These are phyloP conservation scores for Luidia sarsii DNA, from an alignment of 53 echinoderm and acorn worm species.

Conservation along the genomic window DNA sequence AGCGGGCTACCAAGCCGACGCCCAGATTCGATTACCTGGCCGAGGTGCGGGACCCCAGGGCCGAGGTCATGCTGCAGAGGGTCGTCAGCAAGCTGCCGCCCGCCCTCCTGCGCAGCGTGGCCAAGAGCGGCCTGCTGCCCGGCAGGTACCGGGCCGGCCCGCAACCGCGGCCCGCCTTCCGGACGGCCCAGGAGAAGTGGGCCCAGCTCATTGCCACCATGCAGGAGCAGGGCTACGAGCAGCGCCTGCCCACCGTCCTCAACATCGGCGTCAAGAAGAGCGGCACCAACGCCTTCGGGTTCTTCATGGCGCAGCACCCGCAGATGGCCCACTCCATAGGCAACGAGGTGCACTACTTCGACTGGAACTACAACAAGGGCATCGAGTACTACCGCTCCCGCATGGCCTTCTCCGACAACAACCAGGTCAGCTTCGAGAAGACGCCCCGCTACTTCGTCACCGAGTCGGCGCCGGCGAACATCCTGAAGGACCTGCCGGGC, in stretches of 20 bases:
- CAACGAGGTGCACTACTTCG: conserved; percentile 74
- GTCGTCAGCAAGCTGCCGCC: background rate
- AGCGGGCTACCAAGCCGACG: too few relatives aligned
- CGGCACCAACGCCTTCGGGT: conserved; percentile 48
- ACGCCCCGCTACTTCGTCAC: conserved; percentile 72
- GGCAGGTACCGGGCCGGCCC: too few relatives aligned
- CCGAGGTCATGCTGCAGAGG: background rate
- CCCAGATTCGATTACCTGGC: background rate
- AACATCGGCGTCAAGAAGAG: conserved; percentile 60
- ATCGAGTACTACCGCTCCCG: conserved; percentile 62
- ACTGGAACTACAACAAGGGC: conserved; percentile 56
- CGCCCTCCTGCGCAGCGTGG: background rate
- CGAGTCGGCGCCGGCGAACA: conserved; percentile 42
- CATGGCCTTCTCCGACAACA: conserved; percentile 56
- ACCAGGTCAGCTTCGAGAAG: conserved; percentile 67
- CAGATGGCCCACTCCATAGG: conserved; percentile 44
- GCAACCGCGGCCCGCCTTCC: background rate
- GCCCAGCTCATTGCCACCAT: background rate
- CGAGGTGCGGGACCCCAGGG: background rate
- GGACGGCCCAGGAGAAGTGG: background rate
- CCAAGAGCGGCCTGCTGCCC: background rate
- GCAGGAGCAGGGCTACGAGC: conserved; percentile 34
- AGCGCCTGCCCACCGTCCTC: conserved; percentile 53
- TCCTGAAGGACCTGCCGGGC: conserved; percentile 46
- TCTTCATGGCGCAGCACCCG: conserved; percentile 39